A percentile compares a stretch with the other conserved stretches of the same genome.
Conservation (phyloP, 64 coral and sea anemone genomes). For the Hydrozoanthus tunicans region DNA sequence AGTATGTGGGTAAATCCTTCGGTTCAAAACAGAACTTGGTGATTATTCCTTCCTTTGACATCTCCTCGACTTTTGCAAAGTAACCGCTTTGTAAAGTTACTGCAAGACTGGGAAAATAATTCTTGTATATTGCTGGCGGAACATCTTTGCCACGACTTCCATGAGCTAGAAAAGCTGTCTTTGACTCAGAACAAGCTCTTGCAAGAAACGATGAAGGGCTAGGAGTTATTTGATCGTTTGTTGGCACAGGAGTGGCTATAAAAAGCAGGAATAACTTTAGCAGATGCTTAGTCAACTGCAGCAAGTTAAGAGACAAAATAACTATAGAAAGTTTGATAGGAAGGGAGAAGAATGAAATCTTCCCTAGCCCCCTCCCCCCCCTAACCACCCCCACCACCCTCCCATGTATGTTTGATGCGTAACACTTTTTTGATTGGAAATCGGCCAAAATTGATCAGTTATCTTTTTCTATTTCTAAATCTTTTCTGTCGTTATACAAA, state of each 20-base stretch:
- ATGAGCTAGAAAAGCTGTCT: background rate
- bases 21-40: slow-evolving; percentile 53
- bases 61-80: slow-evolving; percentile 19
- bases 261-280: background rate
- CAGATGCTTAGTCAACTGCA: background rate
- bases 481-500: too few relatives aligned
- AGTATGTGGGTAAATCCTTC: slow-evolving; percentile 20
- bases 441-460: too few relatives aligned
- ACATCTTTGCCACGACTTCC: slow-evolving; percentile 32
- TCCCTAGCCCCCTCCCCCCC: too few relatives aligned
- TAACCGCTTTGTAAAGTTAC: slow-evolving; percentile 23
- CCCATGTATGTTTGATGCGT: too few relatives aligned
- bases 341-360: too few relatives aligned
- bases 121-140: slow-evolving; percentile 6
- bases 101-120: slow-evolving; percentile 2
- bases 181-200: slow-evolving; percentile 22
- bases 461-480: too few relatives aligned
- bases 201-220: slow-evolving; percentile 36
- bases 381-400: too few relatives aligned
- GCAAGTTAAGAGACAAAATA: too few relatives aligned
- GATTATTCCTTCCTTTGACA: slow-evolving; percentile 20
- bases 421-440: too few relatives aligned
- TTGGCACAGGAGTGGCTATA: slow-evolving; percentile 18
- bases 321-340: too few relatives aligned
- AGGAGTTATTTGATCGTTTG: slow-evolving; percentile 2